Evolutionary conservation across 2,888 invertebrate genomes (phyloP).

Genomic region (Standfussiana lucernea): DNA sequence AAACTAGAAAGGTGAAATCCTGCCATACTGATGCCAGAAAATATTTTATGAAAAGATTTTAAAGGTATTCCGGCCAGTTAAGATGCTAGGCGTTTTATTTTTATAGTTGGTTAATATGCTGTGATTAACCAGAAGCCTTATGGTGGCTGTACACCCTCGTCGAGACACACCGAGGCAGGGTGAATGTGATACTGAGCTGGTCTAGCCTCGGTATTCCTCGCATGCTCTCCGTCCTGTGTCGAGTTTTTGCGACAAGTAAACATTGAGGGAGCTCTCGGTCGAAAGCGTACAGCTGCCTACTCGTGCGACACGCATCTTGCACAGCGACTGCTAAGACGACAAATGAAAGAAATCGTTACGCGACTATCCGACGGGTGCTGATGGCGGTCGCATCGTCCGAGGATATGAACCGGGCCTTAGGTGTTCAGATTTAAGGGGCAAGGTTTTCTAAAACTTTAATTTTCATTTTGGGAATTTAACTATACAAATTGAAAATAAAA

Average conservation of each 20-base stretch:
- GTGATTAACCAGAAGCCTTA: not conserved
- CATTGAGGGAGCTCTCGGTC: not conserved
- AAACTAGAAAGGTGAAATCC: slow-evolving; percentile 22
- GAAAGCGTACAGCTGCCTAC: not conserved
- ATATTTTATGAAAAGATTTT: not conserved
- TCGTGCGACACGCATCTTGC: not conserved
- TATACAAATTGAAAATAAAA: not conserved
- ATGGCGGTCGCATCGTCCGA: not conserved
- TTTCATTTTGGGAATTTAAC: not conserved
- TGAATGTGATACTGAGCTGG: not conserved
- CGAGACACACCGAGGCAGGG: not conserved
- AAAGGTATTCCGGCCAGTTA: not conserved
- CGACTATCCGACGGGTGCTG: not conserved
- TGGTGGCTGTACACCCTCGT: not conserved
- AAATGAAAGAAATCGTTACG: not conserved
- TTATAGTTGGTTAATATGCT: not conserved
- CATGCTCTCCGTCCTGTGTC: not conserved
- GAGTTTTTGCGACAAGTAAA: not conserved
- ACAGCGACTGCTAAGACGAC: not conserved
- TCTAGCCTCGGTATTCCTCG: not conserved
- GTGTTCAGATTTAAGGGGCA: not conserved
- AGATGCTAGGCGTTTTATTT: not conserved
- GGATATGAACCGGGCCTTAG: not conserved
- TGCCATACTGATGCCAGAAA: not conserved
- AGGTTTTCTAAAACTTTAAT: not conserved